Percentiles rank a stretch among this genome's conserved stretches.
Conservation (phyloP, 2,113 vertebrate species). For the Bagarius yarrelli region DNA sequence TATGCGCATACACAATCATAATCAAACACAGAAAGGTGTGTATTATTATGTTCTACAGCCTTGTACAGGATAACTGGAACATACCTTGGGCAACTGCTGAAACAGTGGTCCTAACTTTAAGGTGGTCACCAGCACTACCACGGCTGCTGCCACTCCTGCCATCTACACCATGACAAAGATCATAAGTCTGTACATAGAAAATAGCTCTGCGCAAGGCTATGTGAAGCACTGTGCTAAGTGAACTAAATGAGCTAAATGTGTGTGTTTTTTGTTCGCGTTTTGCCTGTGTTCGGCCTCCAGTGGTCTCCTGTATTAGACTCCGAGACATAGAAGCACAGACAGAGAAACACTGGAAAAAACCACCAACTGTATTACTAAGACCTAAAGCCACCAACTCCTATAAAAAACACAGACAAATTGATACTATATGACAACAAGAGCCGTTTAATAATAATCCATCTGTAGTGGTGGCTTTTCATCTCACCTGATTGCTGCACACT, state of each 20-base stretch:
- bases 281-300: conserved; percentile 89
- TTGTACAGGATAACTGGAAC: neutral
- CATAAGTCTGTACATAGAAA: neutral
- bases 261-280: conserved; percentile 21
- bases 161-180: conserved; percentile 68
- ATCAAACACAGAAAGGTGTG: neutral
- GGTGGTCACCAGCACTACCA: conserved; percentile 87
- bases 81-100: conserved; percentile 88
- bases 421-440: neutral
- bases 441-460: neutral
- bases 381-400: conserved; percentile 93
- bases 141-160: conserved; percentile 76
- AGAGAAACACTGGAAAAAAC: conserved; percentile 89
- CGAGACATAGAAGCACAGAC: conserved; percentile 94
- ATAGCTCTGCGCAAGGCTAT: neutral
- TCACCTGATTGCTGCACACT: conserved; percentile 94
- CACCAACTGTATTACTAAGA: conserved; percentile 84
- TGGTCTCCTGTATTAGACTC: conserved; percentile 87
- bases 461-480: neutral
- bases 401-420: conserved; percentile 11
- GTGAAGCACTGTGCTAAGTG: conserved; percentile 49
- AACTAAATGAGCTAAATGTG: neutral
- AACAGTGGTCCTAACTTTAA: conserved; percentile 90
- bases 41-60: neutral
- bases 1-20: conserved; percentile 17